These are phyloP conservation scores for Platycercus adscitus DNA, from an alignment of 2,113 vertebrate species.

Conservation along the genomic window DNA sequence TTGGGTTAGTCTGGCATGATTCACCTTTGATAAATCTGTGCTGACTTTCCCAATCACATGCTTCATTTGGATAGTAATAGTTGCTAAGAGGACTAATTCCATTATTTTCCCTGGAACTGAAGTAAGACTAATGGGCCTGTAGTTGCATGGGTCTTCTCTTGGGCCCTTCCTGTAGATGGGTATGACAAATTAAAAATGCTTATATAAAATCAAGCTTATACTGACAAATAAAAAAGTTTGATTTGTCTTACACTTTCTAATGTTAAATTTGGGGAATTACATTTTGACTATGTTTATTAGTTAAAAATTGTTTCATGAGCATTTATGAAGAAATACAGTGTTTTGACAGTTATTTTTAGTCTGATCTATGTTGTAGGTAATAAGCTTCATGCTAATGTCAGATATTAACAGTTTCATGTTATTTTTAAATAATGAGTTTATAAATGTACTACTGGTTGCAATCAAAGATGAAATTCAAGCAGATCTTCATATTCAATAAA, in stretches of 20 bases:
- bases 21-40: background rate
- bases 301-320: background rate
- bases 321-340: background rate
- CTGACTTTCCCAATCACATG: background rate
- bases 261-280: background rate
- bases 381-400: background rate
- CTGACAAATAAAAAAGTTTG: background rate
- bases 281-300: background rate
- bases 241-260: background rate
- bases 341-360: background rate
- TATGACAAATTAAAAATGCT: background rate
- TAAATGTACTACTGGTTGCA: background rate
- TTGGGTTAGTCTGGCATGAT: background rate
- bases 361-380: background rate
- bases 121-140: background rate
- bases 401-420: background rate
- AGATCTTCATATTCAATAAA: background rate
- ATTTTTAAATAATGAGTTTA: background rate
- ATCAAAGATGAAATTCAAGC: background rate
- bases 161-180: background rate
- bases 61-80: background rate
- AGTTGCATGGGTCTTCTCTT: background rate
- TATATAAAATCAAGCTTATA: background rate
- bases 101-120: background rate
- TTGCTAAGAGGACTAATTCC: background rate